Conservation (phyloP, 2,113 vertebrate species). For the Setophaga petechia region DNA sequence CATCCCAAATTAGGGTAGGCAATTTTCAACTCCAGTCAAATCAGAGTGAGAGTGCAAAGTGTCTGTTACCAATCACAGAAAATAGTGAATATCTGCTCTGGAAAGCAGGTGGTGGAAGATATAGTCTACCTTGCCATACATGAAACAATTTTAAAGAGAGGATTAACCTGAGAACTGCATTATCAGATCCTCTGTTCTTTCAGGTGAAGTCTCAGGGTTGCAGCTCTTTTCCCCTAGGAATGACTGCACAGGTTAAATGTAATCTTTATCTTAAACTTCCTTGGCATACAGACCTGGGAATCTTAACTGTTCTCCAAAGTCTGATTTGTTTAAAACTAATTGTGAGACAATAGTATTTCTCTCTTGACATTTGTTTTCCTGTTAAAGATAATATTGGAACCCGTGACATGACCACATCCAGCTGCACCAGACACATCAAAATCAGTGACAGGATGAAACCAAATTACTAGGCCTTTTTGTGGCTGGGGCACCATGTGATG, state of each 20-base stretch:
- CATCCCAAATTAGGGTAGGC: not conserved
- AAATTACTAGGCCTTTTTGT: slow-evolving; percentile 70
- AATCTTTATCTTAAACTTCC: not conserved
- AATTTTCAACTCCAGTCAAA: not conserved
- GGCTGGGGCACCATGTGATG: slow-evolving; percentile 68
- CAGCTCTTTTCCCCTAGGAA: not conserved
- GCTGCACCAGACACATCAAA: slow-evolving; percentile 70
- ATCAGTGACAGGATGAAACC: slow-evolving; percentile 71
- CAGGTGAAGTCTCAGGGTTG: not conserved
- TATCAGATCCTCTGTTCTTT: not conserved
- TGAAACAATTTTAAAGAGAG: not conserved
- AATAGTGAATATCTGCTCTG: not conserved
- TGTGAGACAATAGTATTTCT: slow-evolving; percentile 60
- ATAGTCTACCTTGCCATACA: not conserved
- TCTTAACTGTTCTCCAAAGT: not conserved
- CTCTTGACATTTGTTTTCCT: slow-evolving; percentile 69
- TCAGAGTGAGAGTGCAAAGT: not conserved
- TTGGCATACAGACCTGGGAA: slow-evolving; percentile 43
- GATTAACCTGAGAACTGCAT: not conserved
- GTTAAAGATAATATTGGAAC: slow-evolving; percentile 71
- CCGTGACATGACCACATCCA: slow-evolving; percentile 70
- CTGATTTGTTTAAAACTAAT: slow-evolving; percentile 60
- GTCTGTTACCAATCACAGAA: not conserved
- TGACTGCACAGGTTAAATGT: not conserved
- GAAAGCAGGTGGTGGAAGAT: not conserved